These are phyloP conservation scores for Brenthis ino DNA, from an alignment of 2,888 invertebrate species.

Conservation along the genomic window DNA sequence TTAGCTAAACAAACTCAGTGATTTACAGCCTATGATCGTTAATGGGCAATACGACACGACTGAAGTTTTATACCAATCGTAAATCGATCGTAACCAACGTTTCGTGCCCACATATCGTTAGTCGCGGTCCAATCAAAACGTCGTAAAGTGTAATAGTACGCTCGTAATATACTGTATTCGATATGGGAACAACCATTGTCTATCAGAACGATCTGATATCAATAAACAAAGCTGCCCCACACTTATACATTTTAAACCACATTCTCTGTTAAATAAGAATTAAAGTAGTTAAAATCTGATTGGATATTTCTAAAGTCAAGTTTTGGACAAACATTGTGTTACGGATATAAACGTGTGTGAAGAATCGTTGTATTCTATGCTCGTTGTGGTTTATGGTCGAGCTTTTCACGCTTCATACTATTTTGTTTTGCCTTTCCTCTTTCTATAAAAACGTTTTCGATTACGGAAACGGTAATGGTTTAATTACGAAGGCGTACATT, in stretches of 20 bases:
- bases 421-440: slow-evolving; percentile 21
- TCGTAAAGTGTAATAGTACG: slow-evolving; percentile 74
- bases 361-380: slow-evolving; percentile 51
- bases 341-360: slow-evolving; percentile 64
- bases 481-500: slow-evolving; percentile 18
- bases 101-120: slow-evolving; percentile 73
- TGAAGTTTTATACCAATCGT: slow-evolving; percentile 67
- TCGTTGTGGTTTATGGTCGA: slow-evolving; percentile 37
- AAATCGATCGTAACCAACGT: slow-evolving; percentile 62
- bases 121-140: slow-evolving; percentile 73
- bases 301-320: slow-evolving; percentile 36
- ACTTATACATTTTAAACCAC: slow-evolving; percentile 4
- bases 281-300: neutral
- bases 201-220: slow-evolving; percentile 58
- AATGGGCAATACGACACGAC: slow-evolving; percentile 56
- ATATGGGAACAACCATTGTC: slow-evolving; percentile 70
- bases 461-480: slow-evolving; percentile 30
- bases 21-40: slow-evolving; percentile 61
- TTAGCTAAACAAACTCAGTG: slow-evolving; percentile 41
- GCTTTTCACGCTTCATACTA: slow-evolving; percentile 34
- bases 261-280: neutral
- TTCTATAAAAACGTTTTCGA: slow-evolving; percentile 10
- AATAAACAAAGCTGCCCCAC: slow-evolving; percentile 42
- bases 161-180: slow-evolving; percentile 65
- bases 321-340: slow-evolving; percentile 70